Conservation (phyloP, 2,888 invertebrate species). For the Agrotis clavis region DNA sequence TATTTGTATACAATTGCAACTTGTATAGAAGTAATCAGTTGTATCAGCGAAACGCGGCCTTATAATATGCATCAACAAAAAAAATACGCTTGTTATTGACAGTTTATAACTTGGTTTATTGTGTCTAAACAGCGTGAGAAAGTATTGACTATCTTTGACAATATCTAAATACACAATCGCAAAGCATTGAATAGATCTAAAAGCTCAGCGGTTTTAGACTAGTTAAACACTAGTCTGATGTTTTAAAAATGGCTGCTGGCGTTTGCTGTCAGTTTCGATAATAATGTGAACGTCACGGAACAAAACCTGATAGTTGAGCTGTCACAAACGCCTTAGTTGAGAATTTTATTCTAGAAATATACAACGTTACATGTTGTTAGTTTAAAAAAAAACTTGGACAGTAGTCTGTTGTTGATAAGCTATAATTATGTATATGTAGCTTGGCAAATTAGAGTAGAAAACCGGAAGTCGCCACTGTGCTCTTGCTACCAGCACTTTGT, state of each 20-base stretch:
- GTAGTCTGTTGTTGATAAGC: no score
- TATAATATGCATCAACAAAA: background rate
- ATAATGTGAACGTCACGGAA: background rate
- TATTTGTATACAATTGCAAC: no score
- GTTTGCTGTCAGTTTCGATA: conserved; percentile 12
- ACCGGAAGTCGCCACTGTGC: no score
- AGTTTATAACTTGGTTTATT: background rate
- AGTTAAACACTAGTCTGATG: conserved; percentile 2
- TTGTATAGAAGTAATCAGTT: no score
- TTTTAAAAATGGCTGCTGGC: conserved; percentile 22
- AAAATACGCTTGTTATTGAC: background rate
- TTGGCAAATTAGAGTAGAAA: no score
- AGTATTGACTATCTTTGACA: background rate
- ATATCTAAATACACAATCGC: conserved; percentile 15
- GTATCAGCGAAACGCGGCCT: no score
- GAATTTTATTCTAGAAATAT: background rate
- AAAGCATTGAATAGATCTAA: background rate
- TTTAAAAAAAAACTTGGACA: no score
- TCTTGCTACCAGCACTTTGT: no score
- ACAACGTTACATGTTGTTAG: no score
- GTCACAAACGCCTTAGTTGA: background rate
- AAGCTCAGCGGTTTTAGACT: background rate
- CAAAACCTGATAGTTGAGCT: background rate
- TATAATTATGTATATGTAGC: no score
- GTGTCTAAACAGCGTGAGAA: background rate